Percentiles rank a stretch among this genome's conserved stretches.
These are phyloP conservation scores for Brachionus rotundiformis DNA, from an alignment of 1,140 invertebrate genomes.

Conservation along the genomic window DNA sequence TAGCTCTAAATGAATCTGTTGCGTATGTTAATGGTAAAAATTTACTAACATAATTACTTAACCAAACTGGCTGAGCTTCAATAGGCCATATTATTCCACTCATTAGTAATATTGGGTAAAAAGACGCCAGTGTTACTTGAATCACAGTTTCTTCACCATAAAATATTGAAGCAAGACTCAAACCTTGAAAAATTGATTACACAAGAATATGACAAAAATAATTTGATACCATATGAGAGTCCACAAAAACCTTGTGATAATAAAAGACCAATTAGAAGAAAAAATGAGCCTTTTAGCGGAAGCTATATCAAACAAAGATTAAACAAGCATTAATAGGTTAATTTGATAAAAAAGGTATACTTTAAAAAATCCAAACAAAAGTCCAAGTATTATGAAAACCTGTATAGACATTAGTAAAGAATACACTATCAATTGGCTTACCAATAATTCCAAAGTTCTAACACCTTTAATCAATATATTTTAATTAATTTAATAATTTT, in stretches of 20 bases:
- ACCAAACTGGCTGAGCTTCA: conserved; percentile 35
- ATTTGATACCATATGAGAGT: conserved; percentile 27
- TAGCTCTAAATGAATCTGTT: conserved; percentile 33
- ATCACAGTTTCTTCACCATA: conserved; percentile 40
- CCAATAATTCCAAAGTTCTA: conserved; percentile 4
- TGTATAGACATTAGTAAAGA: conserved; percentile 40
- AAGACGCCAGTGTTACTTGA: conserved; percentile 39
- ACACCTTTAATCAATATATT: conserved; percentile 3
- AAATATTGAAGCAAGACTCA: conserved; percentile 25
- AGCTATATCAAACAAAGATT: neutral
- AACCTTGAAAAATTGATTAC: neutral
- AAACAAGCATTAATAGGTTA: neutral
- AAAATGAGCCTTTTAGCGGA: conserved; percentile 12
- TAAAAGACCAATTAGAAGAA: neutral
- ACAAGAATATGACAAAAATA: neutral
- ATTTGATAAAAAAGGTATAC: neutral
- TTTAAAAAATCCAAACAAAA: conserved; percentile 9
- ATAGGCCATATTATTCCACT: conserved; percentile 52
- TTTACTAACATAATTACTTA: conserved; percentile 23
- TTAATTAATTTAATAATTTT: neutral
- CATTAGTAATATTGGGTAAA: conserved; percentile 47
- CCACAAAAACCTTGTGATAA: conserved; percentile 50
- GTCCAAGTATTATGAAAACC: conserved; percentile 25
- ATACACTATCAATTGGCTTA: conserved; percentile 37
- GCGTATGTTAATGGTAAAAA: conserved; percentile 35